phyloP scores from a whole-genome alignment of 2,113 vertebrate species.

The Hepsetus odoe region DNA sequence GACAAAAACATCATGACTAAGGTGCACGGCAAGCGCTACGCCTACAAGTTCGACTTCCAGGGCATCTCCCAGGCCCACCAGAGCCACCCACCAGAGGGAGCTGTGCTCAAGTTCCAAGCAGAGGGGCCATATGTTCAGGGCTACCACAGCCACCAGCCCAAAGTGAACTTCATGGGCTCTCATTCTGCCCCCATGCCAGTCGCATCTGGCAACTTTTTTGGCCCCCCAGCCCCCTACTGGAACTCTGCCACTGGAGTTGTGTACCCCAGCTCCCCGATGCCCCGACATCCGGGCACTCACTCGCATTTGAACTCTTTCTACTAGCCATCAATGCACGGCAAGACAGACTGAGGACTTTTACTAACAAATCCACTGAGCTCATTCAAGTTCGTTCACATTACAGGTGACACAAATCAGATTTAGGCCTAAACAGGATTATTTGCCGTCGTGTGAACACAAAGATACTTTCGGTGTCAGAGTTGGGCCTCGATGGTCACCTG shows the following conservation, averaged over 20 bases:
- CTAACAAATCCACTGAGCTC: neutral
- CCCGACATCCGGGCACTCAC: slow-evolving; percentile 70
- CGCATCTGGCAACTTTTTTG: slow-evolving; percentile 71
- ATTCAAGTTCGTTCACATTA: neutral
- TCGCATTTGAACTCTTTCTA: slow-evolving; percentile 79
- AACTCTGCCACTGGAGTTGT: slow-evolving; percentile 72
- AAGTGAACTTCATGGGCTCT: slow-evolving; percentile 74
- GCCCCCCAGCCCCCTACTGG: slow-evolving; percentile 69
- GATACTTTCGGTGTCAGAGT: neutral
- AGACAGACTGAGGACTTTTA: neutral
- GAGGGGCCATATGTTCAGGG: slow-evolving; percentile 67
- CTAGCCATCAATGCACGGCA: slow-evolving; percentile 56
- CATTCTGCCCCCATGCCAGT: slow-evolving; percentile 71
- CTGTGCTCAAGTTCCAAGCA: slow-evolving; percentile 71
- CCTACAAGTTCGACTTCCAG: slow-evolving; percentile 80
- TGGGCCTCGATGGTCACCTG: no score
- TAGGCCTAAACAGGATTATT: neutral
- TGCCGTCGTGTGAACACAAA: no score
- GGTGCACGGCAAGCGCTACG: slow-evolving; percentile 80
- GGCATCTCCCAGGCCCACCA: slow-evolving; percentile 78
- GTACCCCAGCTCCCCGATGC: slow-evolving; percentile 71
- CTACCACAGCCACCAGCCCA: slow-evolving; percentile 79
- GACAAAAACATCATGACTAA: slow-evolving; percentile 86
- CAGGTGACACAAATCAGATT: neutral
- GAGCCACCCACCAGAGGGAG: slow-evolving; percentile 64